Evolutionary conservation across 1,140 invertebrate species (phyloP), one percentile per base, ranked within the genome.

Genomic region (Drusus annulatus): DNA sequence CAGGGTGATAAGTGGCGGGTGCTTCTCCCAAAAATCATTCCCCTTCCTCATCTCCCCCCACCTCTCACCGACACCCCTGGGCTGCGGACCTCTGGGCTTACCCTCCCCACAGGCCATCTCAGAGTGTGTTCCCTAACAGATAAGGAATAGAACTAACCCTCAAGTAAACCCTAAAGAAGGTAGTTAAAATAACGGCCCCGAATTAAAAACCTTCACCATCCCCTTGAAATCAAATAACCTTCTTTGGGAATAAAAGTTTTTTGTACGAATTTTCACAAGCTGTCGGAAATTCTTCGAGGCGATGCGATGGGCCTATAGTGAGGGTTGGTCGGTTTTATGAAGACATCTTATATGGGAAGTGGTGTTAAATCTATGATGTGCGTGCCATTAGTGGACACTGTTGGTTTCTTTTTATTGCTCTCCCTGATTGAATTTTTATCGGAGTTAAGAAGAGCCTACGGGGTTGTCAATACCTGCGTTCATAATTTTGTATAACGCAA

Each of bases 71-170:
- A n/a, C 60, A 2, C 65, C 16, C n/a, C 5, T 15, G 50, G 51
- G 51, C 52, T 23, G 50, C 52, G 69, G 51, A 69, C 65, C 69
- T 71, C 68, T 69, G 28, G 16, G 69, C 50, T 74, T 74, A 52
- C 69, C 51, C 50, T 56, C 25, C 21, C 69, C 69, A 52, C 13
- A 54, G 50, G 21, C 69, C 50, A 56, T 56, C 69, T 54, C 50
- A 23, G 69, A 74, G 69, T 74, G 69, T 74, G 69, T 74, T 54
- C 69, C 69, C 51, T 69, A n/a, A 74, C 19, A 74, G 69, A 74
- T 74, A 74, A 74, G 69, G 52, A 25, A 8, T 16, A 13, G 50
- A 74, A 21, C 50, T 16, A 50, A 31, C 31, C 31, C 36, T n/a
- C 28, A 45, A 69, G 65, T n/a, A 69, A 69, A 17, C 5, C 16